A percentile compares a stretch with the other conserved stretches of the same genome.
Evolutionary conservation across 2,797 vertebrate species (phyloP).

Genomic region (Alcedo quadribrachys): DNA sequence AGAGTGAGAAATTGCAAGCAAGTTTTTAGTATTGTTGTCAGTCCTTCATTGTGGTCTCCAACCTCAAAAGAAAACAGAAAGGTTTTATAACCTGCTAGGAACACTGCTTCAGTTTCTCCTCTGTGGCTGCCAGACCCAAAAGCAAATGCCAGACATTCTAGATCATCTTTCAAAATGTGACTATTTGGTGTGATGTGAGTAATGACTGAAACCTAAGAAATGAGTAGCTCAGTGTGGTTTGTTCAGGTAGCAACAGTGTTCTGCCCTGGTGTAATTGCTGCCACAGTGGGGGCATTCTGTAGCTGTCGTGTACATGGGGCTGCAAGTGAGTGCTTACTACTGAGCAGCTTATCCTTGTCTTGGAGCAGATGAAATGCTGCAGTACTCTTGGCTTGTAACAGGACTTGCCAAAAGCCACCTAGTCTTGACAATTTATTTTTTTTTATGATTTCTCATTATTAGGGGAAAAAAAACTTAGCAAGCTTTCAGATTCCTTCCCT

Average conservation of each 20-base stretch:
- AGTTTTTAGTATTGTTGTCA: neutral
- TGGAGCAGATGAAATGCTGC: neutral
- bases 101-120: neutral
- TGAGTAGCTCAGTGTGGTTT: fast-evolving
- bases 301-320: neutral
- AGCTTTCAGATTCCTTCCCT: neutral
- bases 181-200: neutral
- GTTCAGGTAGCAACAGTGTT: neutral
- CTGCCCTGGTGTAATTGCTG: neutral
- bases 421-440: neutral
- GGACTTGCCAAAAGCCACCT: neutral
- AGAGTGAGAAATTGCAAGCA: neutral
- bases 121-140: neutral
- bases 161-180: neutral
- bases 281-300: neutral
- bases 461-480: neutral
- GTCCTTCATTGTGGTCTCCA: neutral
- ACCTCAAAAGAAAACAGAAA: conserved; percentile 33
- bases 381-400: neutral
- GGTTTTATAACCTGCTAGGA: neutral
- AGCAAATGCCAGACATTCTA: neutral
- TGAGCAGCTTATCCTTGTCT: neutral
- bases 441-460: neutral
- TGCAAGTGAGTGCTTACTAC: neutral
- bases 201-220: neutral